Base-by-base conservation (phyloP, 2,113 vertebrate species). In the Pseudorhombus dupliciocellatus region DNA sequence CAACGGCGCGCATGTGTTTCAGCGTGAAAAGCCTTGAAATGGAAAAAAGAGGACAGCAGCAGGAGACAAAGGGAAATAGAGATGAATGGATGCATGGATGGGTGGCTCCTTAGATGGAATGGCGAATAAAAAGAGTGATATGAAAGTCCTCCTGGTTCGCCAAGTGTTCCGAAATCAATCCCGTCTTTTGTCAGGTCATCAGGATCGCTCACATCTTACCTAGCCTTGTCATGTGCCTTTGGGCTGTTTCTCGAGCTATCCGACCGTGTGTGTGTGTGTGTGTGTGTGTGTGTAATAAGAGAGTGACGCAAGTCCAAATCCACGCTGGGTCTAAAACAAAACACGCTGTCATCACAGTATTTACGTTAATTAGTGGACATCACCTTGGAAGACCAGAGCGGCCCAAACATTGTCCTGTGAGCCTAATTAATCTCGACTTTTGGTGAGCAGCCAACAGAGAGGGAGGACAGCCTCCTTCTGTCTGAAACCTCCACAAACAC, bases 401-500 rank as follows among this genome's bases (percentile, higher is more conserved):
- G 64, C 64, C 69, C 66, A 62, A 80, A 72, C 67, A 80, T 84
- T 80, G 83, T 87, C 80, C 76, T 73, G 73, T 65, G 73, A 84
- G 78, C 37, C 66, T 84, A 87, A 90, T 90, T 84, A 88, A 89
- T 91, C 80, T 75, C 12, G 51, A 82, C 81, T 80, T 84, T 18
- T 82, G 81, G 84, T 84, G 37, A 66, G 74, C 80, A 56, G 83
- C 84, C 86, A 88, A 60, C 77, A 70, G 75, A 62, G 81, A 78
- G 74, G 69, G 69, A 79, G 80, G 72, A 85, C 84, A 72, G 75
- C 73, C 77, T 75, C 76, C 83, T 73, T 87, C 80, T 84, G 84
- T 86, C 73, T 63, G 57, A 77, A 87, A 83, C 75, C 75, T 71
- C 73, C 61, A 75, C 72, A 81, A 72, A 15, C 87, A 81, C 22